Conservation (phyloP, 2,113 vertebrate genomes). For the Callithrix jacchus region DNA sequence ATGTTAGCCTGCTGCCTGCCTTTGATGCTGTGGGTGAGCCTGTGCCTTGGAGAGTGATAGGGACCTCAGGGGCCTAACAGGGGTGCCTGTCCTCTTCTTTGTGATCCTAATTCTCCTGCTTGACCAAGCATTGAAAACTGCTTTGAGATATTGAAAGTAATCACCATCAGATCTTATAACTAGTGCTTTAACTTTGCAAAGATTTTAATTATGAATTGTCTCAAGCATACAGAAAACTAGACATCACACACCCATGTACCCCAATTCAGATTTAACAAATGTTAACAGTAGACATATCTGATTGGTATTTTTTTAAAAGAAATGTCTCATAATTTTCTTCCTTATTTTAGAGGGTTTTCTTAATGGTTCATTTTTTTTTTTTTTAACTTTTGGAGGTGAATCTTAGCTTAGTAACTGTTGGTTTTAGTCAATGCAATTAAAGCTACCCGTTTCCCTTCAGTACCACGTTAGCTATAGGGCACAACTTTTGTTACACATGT, state of each 20-base stretch:
- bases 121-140: background rate
- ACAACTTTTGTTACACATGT: background rate
- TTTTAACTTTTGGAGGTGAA: background rate
- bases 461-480: background rate
- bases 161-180: background rate
- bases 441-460: background rate
- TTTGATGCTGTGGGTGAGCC: conserved; percentile 63
- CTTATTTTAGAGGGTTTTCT: background rate
- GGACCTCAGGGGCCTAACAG: background rate
- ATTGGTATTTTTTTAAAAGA: background rate
- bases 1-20: conserved; percentile 38
- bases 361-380: background rate
- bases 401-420: background rate
- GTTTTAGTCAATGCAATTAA: background rate
- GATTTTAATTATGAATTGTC: background rate
- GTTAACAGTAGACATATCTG: background rate
- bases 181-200: background rate
- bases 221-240: background rate
- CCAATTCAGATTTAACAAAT: background rate
- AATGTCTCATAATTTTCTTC: background rate
- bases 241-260: no score
- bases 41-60: background rate
- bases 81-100: background rate
- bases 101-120: background rate
- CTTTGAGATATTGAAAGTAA: background rate